Evolutionary conservation across 2,797 vertebrate genomes (phyloP), one percentile per base, ranked within the genome.

Genomic region (Muscicapa striata): DNA sequence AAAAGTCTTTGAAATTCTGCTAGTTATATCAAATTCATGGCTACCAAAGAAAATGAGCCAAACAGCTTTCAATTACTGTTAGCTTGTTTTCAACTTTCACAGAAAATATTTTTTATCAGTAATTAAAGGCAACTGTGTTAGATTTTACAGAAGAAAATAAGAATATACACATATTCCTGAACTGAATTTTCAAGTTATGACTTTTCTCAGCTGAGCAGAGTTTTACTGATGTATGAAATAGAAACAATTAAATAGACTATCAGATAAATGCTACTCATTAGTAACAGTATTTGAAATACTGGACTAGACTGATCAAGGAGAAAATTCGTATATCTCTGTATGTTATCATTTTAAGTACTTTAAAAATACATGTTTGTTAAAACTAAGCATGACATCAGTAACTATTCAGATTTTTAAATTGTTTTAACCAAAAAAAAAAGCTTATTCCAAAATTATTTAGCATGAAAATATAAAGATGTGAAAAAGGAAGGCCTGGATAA

Each of bases 181-280:
- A 49, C 19, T 83, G 12, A 11, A 26, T 74, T 94, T 94, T 93
- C 32, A 63, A 79, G 59, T 76, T 89, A 49, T 64, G 80, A 93
- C 80, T 59, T 87, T 95, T 84, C 73, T 43, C 76, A 91, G 51
- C 49, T 87, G 36, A 95, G 57, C 23, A 91, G 62, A 84, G 15
- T 86, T 94, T 88, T 86, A 93, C 67, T 84, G 77, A 76, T 76
- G 77, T 95, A 88, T 94, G 79, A 93, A 95, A 90, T 75, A 91
- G 73, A 88, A 91, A 91, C 64, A 92, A 92, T 94, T 95, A 93
- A 59, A 79, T 41, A 81, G 58, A 69, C 48, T 54, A 72, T 36
- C 51, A 86, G 83, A 88, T 76, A 88, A 81, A 91, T 91, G 86
- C 22, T 75, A 26, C 29, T 81, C 27, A 55, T 94, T 91, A 93